Conservation (phyloP, 64 coral and sea anemone genomes). For the Porites lutea region DNA sequence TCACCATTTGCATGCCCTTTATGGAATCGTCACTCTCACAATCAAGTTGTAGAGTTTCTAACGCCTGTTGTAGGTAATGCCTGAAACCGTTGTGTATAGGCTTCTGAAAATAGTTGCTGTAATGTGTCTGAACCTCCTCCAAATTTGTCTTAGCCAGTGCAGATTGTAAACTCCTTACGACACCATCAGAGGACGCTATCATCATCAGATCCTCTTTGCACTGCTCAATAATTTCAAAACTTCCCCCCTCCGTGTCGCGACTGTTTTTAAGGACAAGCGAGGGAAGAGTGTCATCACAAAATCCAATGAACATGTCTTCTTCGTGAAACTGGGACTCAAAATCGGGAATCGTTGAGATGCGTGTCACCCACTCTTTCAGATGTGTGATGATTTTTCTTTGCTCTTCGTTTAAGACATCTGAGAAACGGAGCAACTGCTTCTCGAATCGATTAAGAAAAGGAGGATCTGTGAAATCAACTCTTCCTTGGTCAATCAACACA, state of each 20-base stretch:
- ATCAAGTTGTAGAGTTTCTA: constrained; percentile 13
- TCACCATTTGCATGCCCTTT: constrained; percentile 41
- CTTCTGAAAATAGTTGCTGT: constrained; percentile 63
- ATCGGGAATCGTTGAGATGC: constrained; percentile 57
- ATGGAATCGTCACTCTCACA: not conserved
- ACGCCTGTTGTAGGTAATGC: constrained; percentile 24
- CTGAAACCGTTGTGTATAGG: constrained; percentile 76
- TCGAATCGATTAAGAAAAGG: constrained; percentile 84
- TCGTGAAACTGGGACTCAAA: constrained; percentile 23
- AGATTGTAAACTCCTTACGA: constrained; percentile 62
- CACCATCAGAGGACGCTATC: constrained; percentile 81
- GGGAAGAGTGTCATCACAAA: constrained; percentile 67
- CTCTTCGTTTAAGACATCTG: constrained; percentile 47
- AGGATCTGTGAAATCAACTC: constrained; percentile 70
- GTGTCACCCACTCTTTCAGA: constrained; percentile 54
- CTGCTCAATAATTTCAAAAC: constrained; percentile 48
- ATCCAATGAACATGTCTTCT: constrained; percentile 75
- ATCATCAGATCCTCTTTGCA: constrained; percentile 83
- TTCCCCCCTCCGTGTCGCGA: not conserved
- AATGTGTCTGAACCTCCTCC: constrained; percentile 53
- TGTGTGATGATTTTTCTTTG: constrained; percentile 46
- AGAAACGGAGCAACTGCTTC: constrained; percentile 77
- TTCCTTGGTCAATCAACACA: constrained; percentile 72
- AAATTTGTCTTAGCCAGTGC: constrained; percentile 6
- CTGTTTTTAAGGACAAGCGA: constrained; percentile 71